Conservation (phyloP, 30 jellyfish, hydroid and myxozoan species). For the Cassiopea xamachana region DNA sequence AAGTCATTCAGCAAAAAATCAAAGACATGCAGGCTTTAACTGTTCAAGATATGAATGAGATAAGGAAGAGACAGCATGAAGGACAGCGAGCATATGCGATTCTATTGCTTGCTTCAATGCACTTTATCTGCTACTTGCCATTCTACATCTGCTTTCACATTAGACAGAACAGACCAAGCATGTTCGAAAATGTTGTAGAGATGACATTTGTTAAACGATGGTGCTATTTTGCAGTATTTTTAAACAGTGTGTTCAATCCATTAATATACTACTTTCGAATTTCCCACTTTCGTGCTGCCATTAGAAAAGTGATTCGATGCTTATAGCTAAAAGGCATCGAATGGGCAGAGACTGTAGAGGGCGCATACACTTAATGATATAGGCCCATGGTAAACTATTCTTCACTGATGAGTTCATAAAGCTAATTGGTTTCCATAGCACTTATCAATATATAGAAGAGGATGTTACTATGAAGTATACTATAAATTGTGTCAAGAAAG, state of each 20-base stretch:
- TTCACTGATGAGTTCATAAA: too few relatives aligned
- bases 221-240: neutral
- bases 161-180: neutral
- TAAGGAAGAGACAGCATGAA: neutral
- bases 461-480: too few relatives aligned
- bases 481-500: too few relatives aligned
- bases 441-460: too few relatives aligned
- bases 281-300: neutral
- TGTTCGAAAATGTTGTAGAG: neutral
- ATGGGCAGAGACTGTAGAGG: neutral
- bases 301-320: neutral
- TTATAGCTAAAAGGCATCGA: neutral
- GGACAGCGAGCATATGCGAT: neutral
- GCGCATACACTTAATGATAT: too few relatives aligned
- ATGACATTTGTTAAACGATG: neutral
- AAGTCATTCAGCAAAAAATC: neutral
- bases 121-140: neutral
- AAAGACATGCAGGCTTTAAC: neutral
- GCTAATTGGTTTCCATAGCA: too few relatives aligned
- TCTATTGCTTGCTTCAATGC: neutral
- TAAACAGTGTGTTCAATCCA: neutral
- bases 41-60: neutral
- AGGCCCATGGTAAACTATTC: too few relatives aligned
- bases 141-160: neutral
- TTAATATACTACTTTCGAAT: neutral